A percentile compares a stretch with the other conserved stretches of the same genome.
phyloP scores from a whole-genome alignment of 1,140 invertebrate genomes.

The Drosophila bipectinata region DNA sequence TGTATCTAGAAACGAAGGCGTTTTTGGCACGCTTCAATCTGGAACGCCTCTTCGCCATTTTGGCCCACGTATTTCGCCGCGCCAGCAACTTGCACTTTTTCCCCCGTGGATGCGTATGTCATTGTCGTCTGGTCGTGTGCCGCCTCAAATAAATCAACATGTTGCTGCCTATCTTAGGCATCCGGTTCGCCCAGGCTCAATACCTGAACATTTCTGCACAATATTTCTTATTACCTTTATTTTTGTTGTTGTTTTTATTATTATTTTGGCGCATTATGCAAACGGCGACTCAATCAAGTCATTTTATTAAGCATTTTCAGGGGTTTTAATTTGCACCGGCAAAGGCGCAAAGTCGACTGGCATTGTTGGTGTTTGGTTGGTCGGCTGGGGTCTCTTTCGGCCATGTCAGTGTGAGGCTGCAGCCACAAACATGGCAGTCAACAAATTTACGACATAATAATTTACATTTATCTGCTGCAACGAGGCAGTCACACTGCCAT shows the following conservation, averaged over 20 bases:
- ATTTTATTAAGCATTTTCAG: conserved; percentile 73
- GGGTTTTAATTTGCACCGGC: conserved; percentile 57
- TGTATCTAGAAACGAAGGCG: conserved; percentile 22
- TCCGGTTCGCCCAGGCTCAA: conserved; percentile 71
- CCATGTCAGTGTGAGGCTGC: conserved; percentile 62
- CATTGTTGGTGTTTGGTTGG: conserved; percentile 32
- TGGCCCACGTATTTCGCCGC: conserved; percentile 52
- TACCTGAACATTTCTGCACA: conserved; percentile 32
- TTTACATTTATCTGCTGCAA: conserved; percentile 83
- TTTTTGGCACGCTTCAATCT: conserved; percentile 60
- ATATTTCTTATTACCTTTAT: conserved; percentile 32
- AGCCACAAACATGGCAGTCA: conserved; percentile 82
- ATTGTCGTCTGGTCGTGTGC: conserved; percentile 71
- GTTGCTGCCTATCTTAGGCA: conserved; percentile 63
- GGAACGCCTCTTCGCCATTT: conserved; percentile 61
- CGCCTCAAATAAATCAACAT: conserved; percentile 74
- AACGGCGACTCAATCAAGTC: conserved; percentile 73
- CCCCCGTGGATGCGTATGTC: conserved; percentile 54
- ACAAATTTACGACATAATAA: conserved; percentile 84
- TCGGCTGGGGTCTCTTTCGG: conserved; percentile 20
- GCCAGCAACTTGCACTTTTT: conserved; percentile 70
- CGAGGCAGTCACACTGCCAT: conserved; percentile 65
- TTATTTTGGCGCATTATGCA: conserved; percentile 50
- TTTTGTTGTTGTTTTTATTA: conserved; percentile 1
- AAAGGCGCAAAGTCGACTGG: conserved; percentile 13